Percentiles rank a stretch among this genome's conserved stretches.
Evolutionary conservation across 30 jellyfish, hydroid and myxozoan species (phyloP).

Genomic region (Aurelia sp.): DNA sequence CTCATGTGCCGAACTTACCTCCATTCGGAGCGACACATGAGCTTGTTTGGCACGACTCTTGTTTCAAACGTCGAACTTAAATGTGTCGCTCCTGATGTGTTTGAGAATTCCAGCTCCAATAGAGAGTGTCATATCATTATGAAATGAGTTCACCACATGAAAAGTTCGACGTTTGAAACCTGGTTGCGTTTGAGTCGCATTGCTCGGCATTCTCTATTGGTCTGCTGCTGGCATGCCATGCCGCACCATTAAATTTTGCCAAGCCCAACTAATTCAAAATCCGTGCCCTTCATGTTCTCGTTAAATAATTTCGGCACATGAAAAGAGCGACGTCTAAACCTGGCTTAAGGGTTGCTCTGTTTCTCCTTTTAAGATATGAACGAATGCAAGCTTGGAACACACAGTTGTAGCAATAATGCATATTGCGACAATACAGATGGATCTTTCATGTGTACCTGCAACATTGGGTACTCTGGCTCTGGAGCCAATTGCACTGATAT

Average conservation of each 20-base stretch:
- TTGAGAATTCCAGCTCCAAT: too few relatives aligned
- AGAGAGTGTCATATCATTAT: neutral
- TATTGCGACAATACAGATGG: conserved; percentile 50
- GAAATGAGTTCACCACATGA: neutral
- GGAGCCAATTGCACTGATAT: conserved; percentile 64
- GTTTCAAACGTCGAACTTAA: neutral
- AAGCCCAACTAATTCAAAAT: neutral
- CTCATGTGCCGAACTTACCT: neutral
- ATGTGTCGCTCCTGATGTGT: neutral
- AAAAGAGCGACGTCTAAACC: neutral
- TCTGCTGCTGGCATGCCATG: neutral
- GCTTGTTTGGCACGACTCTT: neutral
- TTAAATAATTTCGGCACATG: neutral
- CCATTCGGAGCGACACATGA: neutral
- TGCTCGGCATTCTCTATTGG: neutral
- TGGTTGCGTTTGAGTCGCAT: neutral
- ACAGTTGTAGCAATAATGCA: conserved; percentile 48
- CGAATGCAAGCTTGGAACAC: conserved; percentile 56
- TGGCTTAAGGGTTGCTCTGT: conserved; percentile 25
- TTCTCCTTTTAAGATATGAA: conserved; percentile 61
- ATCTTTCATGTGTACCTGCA: conserved; percentile 57
- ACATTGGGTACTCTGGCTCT: conserved; percentile 60
- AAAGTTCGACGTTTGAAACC: neutral
- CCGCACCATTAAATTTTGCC: neutral
- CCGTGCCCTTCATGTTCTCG: neutral